Evolutionary conservation across 2,113 vertebrate genomes (phyloP).

Genomic region (Pachycephala philippinensis): DNA sequence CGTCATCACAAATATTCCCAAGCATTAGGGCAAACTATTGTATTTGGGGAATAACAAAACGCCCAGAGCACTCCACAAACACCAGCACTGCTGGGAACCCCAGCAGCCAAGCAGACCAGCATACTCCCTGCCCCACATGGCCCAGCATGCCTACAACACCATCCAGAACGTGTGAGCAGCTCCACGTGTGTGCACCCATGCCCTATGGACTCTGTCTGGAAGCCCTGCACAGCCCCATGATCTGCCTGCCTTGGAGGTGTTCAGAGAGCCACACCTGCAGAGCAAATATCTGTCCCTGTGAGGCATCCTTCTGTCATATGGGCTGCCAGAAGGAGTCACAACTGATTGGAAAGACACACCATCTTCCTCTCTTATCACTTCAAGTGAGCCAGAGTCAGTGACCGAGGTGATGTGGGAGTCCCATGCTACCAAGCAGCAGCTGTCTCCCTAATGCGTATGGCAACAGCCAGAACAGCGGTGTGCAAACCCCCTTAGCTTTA

Average conservation of each 20-base stretch:
- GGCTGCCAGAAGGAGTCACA: background rate
- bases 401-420: background rate
- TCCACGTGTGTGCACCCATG: rapidly evolving
- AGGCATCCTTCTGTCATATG: background rate
- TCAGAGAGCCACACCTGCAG: conserved; percentile 4
- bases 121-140: background rate
- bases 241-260: background rate
- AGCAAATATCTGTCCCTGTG: background rate
- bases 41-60: background rate
- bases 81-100: background rate
- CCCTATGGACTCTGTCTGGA: conserved; percentile 18
- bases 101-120: background rate
- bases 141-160: background rate
- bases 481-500: background rate
- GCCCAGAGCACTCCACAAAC: background rate
- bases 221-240: background rate
- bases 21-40: background rate
- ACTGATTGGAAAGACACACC: background rate
- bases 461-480: background rate
- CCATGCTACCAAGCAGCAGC: background rate
- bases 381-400: background rate
- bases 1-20: background rate
- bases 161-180: background rate
- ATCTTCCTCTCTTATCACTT: background rate
- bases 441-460: background rate